Percentiles rank a stretch among this genome's conserved stretches.
These are phyloP conservation scores for Chaetophractus vellerosus DNA, from an alignment of 2,797 vertebrate species.

Conservation along the genomic window DNA sequence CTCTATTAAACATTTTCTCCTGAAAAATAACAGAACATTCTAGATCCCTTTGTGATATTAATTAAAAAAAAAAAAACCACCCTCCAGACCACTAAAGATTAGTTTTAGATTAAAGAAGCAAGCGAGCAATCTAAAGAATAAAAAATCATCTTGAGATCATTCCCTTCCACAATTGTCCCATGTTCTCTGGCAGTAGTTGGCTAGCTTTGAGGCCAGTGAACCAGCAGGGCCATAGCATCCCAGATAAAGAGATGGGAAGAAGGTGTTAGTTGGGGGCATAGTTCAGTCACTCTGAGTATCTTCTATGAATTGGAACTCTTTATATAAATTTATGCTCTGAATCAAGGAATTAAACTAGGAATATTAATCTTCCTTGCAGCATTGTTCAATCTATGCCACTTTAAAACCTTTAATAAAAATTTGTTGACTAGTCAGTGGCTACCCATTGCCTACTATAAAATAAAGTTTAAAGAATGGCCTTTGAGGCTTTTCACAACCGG, in stretches of 20 bases:
- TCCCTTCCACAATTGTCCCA: neutral
- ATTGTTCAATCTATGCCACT: neutral
- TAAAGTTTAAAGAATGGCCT: constrained; percentile 18
- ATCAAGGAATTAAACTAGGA: constrained; percentile 32
- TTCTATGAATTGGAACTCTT: neutral
- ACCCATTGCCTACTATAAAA: neutral
- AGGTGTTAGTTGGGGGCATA: neutral
- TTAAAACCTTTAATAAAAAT: constrained; percentile 41
- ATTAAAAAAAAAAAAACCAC: neutral
- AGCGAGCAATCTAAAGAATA: neutral
- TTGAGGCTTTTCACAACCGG: neutral
- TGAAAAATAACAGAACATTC: constrained; percentile 41
- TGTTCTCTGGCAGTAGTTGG: neutral
- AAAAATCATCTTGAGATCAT: neutral
- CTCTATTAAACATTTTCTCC: neutral
- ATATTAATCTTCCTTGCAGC: neutral
- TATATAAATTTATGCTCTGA: neutral
- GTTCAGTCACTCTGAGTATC: neutral
- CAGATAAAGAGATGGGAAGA: neutral
- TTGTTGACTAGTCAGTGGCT: neutral
- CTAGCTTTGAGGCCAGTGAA: neutral
- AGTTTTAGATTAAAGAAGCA: neutral
- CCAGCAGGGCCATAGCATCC: neutral
- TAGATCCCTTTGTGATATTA: neutral
- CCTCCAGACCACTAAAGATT: neutral